Conservation (phyloP, 2,888 invertebrate genomes). For the Norana najaformis region DNA sequence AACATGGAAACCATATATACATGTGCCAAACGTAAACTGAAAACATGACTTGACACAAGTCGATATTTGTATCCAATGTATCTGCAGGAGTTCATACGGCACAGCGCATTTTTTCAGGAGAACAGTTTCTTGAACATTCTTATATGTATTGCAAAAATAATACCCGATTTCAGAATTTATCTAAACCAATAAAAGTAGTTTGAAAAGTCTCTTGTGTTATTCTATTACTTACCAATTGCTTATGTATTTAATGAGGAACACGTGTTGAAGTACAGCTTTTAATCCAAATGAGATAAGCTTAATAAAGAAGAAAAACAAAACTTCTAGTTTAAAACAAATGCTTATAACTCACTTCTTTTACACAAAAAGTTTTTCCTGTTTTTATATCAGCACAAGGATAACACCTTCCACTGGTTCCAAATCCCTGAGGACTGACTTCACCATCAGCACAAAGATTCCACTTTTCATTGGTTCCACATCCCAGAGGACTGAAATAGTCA, state of each 20-base stretch:
- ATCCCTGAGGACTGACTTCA: neutral
- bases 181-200: no score
- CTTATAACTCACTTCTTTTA: constrained; percentile 3
- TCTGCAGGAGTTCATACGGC: no score
- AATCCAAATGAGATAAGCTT: neutral
- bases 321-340: neutral
- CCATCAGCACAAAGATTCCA: neutral
- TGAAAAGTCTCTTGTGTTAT: no score
- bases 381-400: constrained; percentile 5
- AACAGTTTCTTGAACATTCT: no score
- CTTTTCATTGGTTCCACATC: neutral
- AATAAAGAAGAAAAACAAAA: neutral
- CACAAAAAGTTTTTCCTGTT: neutral
- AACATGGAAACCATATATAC: no score
- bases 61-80: no score
- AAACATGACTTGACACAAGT: no score
- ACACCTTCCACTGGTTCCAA: neutral
- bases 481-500: neutral
- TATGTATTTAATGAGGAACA: neutral
- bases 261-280: neutral
- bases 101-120: no score
- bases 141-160: no score
- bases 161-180: no score
- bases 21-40: no score
- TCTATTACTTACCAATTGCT: no score